phyloP scores from a whole-genome alignment of 2,113 vertebrate genomes.

The Aplodontia rufa region DNA sequence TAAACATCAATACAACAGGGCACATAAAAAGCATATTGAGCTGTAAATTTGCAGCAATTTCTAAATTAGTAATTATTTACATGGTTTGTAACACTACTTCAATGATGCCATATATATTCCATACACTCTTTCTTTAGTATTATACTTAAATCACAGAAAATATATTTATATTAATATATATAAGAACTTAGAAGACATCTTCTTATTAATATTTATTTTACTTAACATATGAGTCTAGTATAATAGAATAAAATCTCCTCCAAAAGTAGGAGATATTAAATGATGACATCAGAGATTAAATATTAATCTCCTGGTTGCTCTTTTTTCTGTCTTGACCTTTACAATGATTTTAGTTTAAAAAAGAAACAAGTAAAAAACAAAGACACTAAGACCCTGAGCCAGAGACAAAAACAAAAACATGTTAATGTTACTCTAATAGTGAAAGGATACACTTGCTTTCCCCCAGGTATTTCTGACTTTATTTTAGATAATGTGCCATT shows the following conservation, averaged over 20 bases:
- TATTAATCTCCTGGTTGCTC: background rate
- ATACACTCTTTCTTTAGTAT: background rate
- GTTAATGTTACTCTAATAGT: background rate
- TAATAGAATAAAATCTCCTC: background rate
- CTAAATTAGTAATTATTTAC: background rate
- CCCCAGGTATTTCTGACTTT: slow-evolving; percentile 31
- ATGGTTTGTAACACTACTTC: background rate
- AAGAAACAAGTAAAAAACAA: background rate
- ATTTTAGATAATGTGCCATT: slow-evolving; percentile 48
- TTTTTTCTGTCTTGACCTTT: background rate
- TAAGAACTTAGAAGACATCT: background rate
- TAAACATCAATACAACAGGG: background rate
- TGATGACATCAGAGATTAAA: background rate
- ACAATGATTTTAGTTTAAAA: background rate
- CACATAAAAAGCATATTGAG: background rate
- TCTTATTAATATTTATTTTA: background rate
- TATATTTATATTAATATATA: background rate
- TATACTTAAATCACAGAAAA: background rate
- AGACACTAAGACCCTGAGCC: background rate
- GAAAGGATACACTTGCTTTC: slow-evolving; percentile 6
- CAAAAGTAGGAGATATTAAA: background rate
- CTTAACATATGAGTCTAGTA: background rate
- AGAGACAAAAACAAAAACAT: background rate
- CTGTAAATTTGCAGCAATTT: background rate
- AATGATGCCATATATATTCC: background rate